These are phyloP conservation scores for Rhabdomys pumilio DNA, from an alignment of 2,797 vertebrate species.

Conservation along the genomic window DNA sequence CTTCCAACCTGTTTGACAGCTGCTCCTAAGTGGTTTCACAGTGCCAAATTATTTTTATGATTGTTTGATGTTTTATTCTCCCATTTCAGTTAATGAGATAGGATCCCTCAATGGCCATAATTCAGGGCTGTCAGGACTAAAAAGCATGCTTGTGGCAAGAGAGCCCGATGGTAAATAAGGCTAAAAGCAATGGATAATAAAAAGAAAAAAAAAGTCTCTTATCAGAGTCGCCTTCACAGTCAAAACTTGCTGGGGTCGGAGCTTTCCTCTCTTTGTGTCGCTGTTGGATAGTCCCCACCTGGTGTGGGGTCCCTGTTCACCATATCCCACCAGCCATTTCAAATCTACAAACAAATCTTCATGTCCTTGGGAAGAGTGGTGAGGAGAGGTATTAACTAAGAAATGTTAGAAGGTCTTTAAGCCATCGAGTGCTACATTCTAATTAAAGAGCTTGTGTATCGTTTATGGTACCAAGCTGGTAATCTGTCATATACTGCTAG, in stretches of 20 bases:
- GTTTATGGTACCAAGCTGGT: conserved; percentile 88
- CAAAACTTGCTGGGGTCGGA: conserved; percentile 88
- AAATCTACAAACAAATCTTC: conserved; percentile 83
- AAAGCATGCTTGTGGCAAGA: conserved; percentile 93
- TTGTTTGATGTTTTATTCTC: conserved; percentile 96
- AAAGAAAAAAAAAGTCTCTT: conserved; percentile 87
- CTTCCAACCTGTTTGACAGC: conserved; percentile 95
- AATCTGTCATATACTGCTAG: conserved; percentile 89
- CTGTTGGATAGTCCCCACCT: conserved; percentile 66
- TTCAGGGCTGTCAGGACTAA: conserved; percentile 95
- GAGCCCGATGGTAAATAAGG: conserved; percentile 91
- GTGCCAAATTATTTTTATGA: conserved; percentile 98
- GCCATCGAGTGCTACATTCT: conserved; percentile 90
- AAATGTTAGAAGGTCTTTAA: conserved; percentile 88
- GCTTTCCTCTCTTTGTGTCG: conserved; percentile 86
- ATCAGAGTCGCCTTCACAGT: conserved; percentile 87
- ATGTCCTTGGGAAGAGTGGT: conserved; percentile 87
- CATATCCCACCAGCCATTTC: conserved; percentile 78
- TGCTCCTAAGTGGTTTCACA: conserved; percentile 95
- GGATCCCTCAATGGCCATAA: conserved; percentile 97
- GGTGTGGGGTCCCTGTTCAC: conserved; percentile 82
- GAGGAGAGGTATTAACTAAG: conserved; percentile 88
- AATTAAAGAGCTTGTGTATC: conserved; percentile 90
- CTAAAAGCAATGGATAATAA: conserved; percentile 91
- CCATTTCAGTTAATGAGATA: conserved; percentile 98